A percentile compares a stretch with the other conserved stretches of the same genome.
Conservation (phyloP, 2,797 vertebrate species). For the Erethizon dorsatum region DNA sequence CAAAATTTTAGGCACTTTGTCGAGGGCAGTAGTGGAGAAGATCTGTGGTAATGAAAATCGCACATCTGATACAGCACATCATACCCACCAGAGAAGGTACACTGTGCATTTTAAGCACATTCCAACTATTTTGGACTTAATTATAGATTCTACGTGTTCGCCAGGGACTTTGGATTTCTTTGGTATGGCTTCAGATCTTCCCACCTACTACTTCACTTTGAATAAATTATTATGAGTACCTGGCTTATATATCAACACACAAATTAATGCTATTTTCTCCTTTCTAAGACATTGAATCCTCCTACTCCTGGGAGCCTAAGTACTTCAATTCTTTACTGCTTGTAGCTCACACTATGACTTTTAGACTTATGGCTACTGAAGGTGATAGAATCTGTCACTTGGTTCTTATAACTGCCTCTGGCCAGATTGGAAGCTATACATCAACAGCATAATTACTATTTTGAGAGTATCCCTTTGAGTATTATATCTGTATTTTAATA, state of each 20-base stretch:
- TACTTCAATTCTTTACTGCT: constrained; percentile 66
- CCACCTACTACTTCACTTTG: constrained; percentile 47
- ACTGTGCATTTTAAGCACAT: background rate
- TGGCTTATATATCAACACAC: constrained; percentile 59
- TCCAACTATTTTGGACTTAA: background rate
- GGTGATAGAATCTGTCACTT: constrained; percentile 64
- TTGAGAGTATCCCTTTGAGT: constrained; percentile 38
- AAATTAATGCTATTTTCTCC: constrained; percentile 42
- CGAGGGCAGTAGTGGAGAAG: background rate
- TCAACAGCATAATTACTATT: constrained; percentile 53
- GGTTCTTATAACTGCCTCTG: constrained; percentile 72
- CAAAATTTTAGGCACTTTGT: background rate
- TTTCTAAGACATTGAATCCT: constrained; percentile 60
- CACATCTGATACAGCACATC: background rate
- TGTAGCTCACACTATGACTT: background rate
- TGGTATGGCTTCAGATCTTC: constrained; percentile 35
- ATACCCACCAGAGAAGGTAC: background rate
- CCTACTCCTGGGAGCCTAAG: background rate
- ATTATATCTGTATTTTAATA: constrained; percentile 59
- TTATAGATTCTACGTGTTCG: background rate
- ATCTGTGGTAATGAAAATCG: background rate
- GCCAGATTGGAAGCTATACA: constrained; percentile 65
- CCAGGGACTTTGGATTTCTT: background rate
- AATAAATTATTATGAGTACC: constrained; percentile 61
- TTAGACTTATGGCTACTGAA: constrained; percentile 68